Evolutionary conservation across 2,797 vertebrate genomes (phyloP).

Genomic region (Xyrichtys novacula): DNA sequence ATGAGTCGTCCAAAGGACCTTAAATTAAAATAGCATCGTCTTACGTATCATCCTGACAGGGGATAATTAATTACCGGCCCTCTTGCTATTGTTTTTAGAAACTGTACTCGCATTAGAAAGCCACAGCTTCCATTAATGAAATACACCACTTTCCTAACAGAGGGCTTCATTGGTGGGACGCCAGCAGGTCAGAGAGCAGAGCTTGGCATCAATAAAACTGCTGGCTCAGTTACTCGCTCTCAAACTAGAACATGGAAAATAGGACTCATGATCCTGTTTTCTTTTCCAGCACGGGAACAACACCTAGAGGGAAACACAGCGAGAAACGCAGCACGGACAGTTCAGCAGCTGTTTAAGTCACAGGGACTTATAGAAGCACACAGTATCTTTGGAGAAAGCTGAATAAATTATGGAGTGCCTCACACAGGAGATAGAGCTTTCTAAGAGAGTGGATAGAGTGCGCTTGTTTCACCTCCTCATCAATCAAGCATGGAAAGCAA

Average conservation of each 20-base stretch:
- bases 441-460: conserved; percentile 54
- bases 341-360: conserved; percentile 57
- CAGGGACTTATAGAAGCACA: conserved; percentile 48
- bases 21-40: conserved; percentile 73
- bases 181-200: conserved; percentile 57
- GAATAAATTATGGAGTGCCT: conserved; percentile 71
- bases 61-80: conserved; percentile 68
- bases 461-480: conserved; percentile 75
- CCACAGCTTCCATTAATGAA: conserved; percentile 57
- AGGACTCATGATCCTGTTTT: conserved; percentile 51
- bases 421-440: conserved; percentile 47
- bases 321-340: conserved; percentile 58
- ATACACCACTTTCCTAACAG: conserved; percentile 38
- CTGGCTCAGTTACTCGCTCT: conserved; percentile 60
- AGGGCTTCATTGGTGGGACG: conserved; percentile 49
- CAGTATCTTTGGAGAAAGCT: conserved; percentile 54
- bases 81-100: conserved; percentile 56
- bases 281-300: conserved; percentile 49
- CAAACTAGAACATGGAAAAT: conserved; percentile 58
- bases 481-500: conserved; percentile 81
- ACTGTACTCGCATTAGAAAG: conserved; percentile 45
- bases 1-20: conserved; percentile 63
- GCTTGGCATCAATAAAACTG: conserved; percentile 54
- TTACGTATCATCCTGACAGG: conserved; percentile 67
- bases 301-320: conserved; percentile 45